A percentile compares a stretch with the other conserved stretches of the same genome.
phyloP scores from a whole-genome alignment of 1,140 invertebrate genomes.

The Calycopis cecrops region DNA sequence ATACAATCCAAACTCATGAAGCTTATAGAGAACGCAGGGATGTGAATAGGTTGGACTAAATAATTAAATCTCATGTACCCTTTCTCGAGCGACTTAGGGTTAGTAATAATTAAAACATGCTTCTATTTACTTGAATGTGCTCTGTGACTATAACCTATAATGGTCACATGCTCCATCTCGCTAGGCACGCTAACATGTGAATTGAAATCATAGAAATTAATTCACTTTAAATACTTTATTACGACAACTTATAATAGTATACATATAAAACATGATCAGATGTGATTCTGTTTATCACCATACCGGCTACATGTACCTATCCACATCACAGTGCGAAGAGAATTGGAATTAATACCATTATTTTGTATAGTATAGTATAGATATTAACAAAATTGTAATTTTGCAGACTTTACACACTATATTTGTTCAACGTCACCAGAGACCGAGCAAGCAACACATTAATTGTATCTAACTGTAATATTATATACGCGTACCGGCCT shows the following conservation, averaged over 20 bases:
- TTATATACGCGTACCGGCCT: slow-evolving; percentile 21
- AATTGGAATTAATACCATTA: slow-evolving; percentile 51
- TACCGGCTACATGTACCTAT: slow-evolving; percentile 66
- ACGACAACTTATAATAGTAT: slow-evolving; percentile 73
- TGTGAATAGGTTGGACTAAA: slow-evolving; percentile 50
- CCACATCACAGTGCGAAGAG: slow-evolving; percentile 68
- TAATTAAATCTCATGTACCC: too few relatives aligned
- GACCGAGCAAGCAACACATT: slow-evolving; percentile 57
- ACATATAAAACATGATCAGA: slow-evolving; percentile 72
- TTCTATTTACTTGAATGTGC: background rate
- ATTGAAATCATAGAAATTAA: slow-evolving; percentile 66
- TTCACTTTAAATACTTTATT: slow-evolving; percentile 74
- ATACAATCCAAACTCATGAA: slow-evolving; percentile 32
- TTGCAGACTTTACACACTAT: slow-evolving; percentile 67
- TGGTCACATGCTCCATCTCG: slow-evolving; percentile 2
- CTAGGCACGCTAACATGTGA: slow-evolving; percentile 41
- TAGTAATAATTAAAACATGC: background rate
- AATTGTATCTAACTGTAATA: slow-evolving; percentile 15
- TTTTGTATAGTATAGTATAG: slow-evolving; percentile 39
- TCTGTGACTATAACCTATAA: slow-evolving; percentile 3
- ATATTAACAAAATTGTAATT: slow-evolving; percentile 64
- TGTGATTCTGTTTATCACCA: slow-evolving; percentile 70
- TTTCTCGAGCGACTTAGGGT: slow-evolving; percentile 11
- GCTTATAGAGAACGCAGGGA: slow-evolving; percentile 43
- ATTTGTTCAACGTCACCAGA: slow-evolving; percentile 66